A percentile compares a stretch with the other conserved stretches of the same genome.
These are phyloP conservation scores for Leptopilina syphax DNA, from an alignment of 2,888 invertebrate species.

Conservation along the genomic window DNA sequence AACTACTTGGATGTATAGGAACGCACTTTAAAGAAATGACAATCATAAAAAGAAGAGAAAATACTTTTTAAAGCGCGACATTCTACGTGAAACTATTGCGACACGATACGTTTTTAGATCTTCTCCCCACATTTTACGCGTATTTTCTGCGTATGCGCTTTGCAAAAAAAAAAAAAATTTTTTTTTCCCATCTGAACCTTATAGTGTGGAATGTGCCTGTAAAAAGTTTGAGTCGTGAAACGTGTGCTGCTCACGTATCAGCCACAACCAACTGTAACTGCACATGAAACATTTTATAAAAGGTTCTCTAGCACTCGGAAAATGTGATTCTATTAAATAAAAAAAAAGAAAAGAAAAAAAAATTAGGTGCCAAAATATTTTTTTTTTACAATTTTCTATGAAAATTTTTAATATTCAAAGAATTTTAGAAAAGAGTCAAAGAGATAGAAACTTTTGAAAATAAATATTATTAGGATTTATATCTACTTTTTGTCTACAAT, in stretches of 20 bases:
- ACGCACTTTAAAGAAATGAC: slow-evolving; percentile 14
- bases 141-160: slow-evolving; percentile 4
- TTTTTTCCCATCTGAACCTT: not conserved
- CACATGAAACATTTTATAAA: too few relatives aligned
- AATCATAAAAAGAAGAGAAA: not conserved
- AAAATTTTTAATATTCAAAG: too few relatives aligned
- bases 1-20: not conserved
- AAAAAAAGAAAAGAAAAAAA: not conserved
- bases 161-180: not conserved
- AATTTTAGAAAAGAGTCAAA: too few relatives aligned
- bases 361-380: too few relatives aligned
- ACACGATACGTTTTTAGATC: not conserved
- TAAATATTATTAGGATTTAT: too few relatives aligned
- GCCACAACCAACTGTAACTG: not conserved
- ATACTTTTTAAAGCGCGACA: not conserved
- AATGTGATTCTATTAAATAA: not conserved
- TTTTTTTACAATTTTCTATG: too few relatives aligned
- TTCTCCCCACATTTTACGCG: not conserved
- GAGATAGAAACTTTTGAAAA: too few relatives aligned
- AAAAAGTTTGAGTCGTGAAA: slow-evolving; percentile 26
- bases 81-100: slow-evolving; percentile 1
- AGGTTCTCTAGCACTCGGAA: not conserved
- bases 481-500: too few relatives aligned
- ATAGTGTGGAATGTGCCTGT: not conserved
- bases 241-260: not conserved